Conservation (phyloP, 2,797 vertebrate genomes). For the Leptoclinus maculatus region DNA sequence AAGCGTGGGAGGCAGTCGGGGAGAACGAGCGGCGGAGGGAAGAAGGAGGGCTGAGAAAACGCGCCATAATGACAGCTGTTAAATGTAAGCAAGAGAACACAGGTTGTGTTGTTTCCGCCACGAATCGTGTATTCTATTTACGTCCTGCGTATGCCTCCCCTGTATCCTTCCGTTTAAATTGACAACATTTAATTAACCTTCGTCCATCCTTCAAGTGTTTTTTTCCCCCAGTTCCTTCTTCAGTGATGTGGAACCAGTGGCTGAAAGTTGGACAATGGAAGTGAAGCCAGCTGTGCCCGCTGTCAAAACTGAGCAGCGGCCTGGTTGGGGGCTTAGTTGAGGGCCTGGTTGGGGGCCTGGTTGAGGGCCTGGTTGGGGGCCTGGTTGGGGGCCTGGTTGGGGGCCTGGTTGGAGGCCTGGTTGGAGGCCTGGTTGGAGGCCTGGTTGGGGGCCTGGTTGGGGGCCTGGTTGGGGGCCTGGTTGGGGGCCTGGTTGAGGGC, state of each 20-base stretch:
- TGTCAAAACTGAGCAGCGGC: slow-evolving; percentile 27
- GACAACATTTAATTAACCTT: not conserved
- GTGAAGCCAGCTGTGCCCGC: not conserved
- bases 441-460: slow-evolving; percentile 1
- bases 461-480: not conserved
- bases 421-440: slow-evolving; percentile 27
- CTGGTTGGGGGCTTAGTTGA: not conserved
- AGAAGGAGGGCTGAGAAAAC: not conserved
- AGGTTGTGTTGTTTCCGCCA: not conserved
- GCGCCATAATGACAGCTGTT: not conserved
- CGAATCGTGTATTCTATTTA: not conserved
- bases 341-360: slow-evolving; percentile 4
- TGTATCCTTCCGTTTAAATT: not conserved
- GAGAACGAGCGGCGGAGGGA: not conserved
- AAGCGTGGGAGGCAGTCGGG: slow-evolving; percentile 22
- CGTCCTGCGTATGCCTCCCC: not conserved
- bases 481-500: not conserved
- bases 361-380: not conserved
- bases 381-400: slow-evolving; percentile 23
- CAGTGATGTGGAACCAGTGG: slow-evolving; percentile 14
- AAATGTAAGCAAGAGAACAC: slow-evolving; percentile 1
- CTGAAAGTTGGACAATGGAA: slow-evolving; percentile 17
- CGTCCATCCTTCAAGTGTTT: not conserved
- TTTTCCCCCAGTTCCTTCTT: not conserved
- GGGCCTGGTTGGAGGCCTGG: too few relatives aligned